Evolutionary conservation across 1,140 invertebrate genomes (phyloP).

Genomic region (Sinella curviseta): DNA sequence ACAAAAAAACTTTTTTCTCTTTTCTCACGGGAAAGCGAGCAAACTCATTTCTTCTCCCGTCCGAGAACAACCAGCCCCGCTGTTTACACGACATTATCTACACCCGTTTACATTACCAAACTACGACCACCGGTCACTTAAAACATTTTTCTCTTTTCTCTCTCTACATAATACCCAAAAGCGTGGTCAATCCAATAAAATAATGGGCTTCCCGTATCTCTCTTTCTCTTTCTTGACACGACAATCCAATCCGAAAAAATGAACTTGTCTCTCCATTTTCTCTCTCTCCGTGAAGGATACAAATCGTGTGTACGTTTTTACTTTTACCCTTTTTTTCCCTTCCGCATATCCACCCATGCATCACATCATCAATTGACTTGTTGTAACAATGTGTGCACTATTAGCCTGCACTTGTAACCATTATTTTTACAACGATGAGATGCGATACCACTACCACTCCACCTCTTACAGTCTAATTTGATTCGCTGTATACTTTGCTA

Average conservation of each 20-base stretch:
- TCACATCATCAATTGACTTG: constrained; percentile 26
- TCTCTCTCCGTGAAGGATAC: constrained; percentile 23
- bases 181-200: constrained; percentile 26
- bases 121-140: constrained; percentile 15
- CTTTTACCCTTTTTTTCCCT: constrained; percentile 8
- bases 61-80: neutral
- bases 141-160: neutral
- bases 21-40: neutral
- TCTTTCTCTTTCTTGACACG: neutral
- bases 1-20: neutral
- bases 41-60: neutral
- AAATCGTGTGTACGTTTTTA: constrained; percentile 10
- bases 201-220: neutral
- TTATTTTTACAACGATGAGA: neutral
- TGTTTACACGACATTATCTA: constrained; percentile 24
- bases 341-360: neutral
- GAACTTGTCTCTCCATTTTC: constrained; percentile 1
- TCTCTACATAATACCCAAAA: no score
- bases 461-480: neutral
- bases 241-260: neutral
- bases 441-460: neutral
- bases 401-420: neutral
- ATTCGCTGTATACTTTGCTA: neutral
- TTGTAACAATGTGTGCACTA: constrained; percentile 1
- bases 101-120: neutral